phyloP scores from a whole-genome alignment of 2,797 vertebrate genomes.

The Cryptoblepharus egeriae region DNA sequence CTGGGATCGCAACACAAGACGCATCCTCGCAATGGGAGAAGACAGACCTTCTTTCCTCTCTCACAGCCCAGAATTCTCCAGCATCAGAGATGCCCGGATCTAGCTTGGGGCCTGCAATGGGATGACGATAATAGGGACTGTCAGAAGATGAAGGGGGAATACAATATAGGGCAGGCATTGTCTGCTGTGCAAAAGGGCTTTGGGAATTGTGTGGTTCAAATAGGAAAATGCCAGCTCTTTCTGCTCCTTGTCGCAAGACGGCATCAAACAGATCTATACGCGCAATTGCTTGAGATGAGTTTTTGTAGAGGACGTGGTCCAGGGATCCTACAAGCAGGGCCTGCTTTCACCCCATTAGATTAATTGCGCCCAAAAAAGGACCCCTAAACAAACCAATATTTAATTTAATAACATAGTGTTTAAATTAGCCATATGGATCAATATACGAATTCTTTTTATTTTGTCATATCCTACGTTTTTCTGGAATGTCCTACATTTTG shows the following conservation, averaged over 20 bases:
- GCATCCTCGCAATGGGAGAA: not conserved
- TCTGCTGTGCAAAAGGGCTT: not conserved
- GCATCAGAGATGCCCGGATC: not conserved
- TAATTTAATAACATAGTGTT: too few species aligned
- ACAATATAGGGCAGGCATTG: conserved; percentile 6
- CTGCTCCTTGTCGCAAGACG: not conserved
- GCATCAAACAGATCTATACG: not conserved
- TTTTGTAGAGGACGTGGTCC: too few species aligned
- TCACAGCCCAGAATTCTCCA: not conserved
- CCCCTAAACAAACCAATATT: too few species aligned
- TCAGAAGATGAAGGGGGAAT: not conserved
- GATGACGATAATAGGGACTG: conserved; percentile 17
- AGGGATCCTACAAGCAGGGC: too few species aligned
- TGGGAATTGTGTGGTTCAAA: too few species aligned
- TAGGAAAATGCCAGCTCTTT: not conserved
- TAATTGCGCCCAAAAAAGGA: too few species aligned
- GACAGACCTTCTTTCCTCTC: not conserved
- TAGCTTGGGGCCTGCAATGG: conserved; percentile 4
- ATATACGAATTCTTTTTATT: too few species aligned
- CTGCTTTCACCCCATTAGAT: too few species aligned
- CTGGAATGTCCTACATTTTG: too few species aligned
- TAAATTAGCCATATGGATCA: too few species aligned
- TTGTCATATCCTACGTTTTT: too few species aligned
- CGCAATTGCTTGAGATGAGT: too few species aligned
- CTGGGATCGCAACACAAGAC: not conserved